These are phyloP conservation scores for Lepidocyrtoides sp. DNA, from an alignment of 2,888 invertebrate species.

Conservation along the genomic window DNA sequence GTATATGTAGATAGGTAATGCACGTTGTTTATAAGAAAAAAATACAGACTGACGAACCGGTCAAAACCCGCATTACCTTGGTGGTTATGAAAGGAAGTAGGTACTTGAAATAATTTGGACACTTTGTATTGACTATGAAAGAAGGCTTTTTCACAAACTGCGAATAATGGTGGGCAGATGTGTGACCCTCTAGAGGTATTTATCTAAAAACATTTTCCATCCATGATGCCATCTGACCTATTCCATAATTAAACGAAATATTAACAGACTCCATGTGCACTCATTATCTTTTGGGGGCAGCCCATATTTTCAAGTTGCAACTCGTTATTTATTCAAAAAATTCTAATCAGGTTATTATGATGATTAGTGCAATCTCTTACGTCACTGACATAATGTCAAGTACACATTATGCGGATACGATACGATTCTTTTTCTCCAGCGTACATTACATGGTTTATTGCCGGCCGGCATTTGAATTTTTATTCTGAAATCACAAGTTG, in stretches of 20 bases:
- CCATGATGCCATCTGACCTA: slow-evolving; percentile 41
- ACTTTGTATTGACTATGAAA: slow-evolving; percentile 34
- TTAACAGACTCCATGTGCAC: background rate
- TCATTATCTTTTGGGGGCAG: slow-evolving; percentile 1
- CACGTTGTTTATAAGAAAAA: no score
- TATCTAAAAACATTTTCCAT: slow-evolving; percentile 26
- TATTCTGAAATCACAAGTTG: slow-evolving; percentile 23
- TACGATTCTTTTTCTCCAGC: background rate
- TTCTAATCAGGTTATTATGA: background rate
- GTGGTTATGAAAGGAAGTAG: background rate
- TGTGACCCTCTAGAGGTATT: background rate
- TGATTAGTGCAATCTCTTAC: slow-evolving; percentile 26
- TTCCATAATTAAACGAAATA: background rate
- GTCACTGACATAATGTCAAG: slow-evolving; percentile 3
- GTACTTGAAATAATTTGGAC: slow-evolving; percentile 32
- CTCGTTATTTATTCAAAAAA: background rate
- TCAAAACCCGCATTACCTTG: background rate
- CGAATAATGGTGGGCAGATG: background rate
- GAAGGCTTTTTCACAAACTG: background rate
- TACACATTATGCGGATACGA: slow-evolving; percentile 9
- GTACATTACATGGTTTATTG: no score
- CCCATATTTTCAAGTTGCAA: slow-evolving; percentile 16
- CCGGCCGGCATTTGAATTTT: slow-evolving; percentile 61
- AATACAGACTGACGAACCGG: no score
- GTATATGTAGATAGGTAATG: no score